Conservation (phyloP, 2,888 invertebrate species). For the Ectemnius continuus region DNA sequence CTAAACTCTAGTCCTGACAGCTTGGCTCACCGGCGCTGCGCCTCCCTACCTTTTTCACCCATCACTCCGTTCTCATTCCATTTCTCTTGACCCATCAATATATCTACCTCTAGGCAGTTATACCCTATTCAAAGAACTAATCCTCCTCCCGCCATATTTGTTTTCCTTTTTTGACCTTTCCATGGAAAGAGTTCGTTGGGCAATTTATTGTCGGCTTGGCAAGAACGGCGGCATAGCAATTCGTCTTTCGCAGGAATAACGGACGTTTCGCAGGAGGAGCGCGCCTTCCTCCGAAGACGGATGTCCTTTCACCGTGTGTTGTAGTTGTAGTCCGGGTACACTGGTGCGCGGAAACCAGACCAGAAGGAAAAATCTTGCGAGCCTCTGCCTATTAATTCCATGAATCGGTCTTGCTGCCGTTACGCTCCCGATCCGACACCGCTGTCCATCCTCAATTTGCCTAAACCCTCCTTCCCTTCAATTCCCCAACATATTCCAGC, state of each 20-base stretch:
- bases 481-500: neutral
- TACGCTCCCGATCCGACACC: neutral
- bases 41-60: neutral
- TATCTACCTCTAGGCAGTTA: too few species aligned
- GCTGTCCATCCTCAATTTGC: neutral
- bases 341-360: neutral
- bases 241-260: conserved; percentile 15
- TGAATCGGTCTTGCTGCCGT: neutral
- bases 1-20: neutral
- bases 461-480: neutral
- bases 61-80: too few species aligned
- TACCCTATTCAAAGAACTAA: neutral
- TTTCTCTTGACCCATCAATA: too few species aligned
- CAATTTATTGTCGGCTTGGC: neutral
- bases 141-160: conserved; percentile 25
- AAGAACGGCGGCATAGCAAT: neutral
- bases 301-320: conserved; percentile 59
- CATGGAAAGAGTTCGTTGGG: too few species aligned
- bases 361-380: neutral
- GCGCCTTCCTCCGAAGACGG: conserved; percentile 30
- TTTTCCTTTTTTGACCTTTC: conserved; percentile 20
- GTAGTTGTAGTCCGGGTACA: conserved; percentile 6
- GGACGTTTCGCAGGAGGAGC: conserved; percentile 29
- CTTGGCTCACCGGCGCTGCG: neutral
- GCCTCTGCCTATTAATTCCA: neutral